Base-by-base conservation (phyloP, 53 echinoderm and acorn worm species). In the Holothuria scabra region DNA sequence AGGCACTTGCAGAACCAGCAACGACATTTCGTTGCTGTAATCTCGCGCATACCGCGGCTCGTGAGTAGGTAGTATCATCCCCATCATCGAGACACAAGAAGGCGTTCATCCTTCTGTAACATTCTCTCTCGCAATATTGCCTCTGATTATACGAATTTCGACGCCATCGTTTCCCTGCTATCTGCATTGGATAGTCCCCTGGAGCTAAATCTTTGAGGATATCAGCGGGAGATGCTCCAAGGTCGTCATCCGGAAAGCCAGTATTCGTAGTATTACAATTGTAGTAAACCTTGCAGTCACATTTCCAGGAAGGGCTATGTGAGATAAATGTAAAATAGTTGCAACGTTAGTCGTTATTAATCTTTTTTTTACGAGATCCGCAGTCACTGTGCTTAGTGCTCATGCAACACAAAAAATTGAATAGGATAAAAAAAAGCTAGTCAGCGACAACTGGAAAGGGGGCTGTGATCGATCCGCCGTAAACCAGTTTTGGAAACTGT, bases 31-130 rank as follows among this genome's bases (percentile, higher is more conserved):
- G 21, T 1, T 22, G n/a, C 20, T 7, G 26, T 24, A 74, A 46
- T 21, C 46, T 41, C 21, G 44, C 41, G 25, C 74, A 74, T 19
- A 74, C 41, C 4, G 75, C 75, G 8, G 75, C 35, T 25, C 48
- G 26, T 0, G 75, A 41, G 28, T 49, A 75, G 23, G 41, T 55
- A 4, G 75, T 1, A 52, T 28, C 3, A 9, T 56, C 56, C 8
- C 76, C 76, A 29, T 49, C 55, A 16, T 75, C 75, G 26, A 75
- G 49, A 29, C 80, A 60, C 80, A 80, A 32, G 34, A 60, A 59
- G 21, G 80, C 80, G 80, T 60, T 60, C 60, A 80, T 32, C 31
- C 80, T 26, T 10, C 24, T 22, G n/a, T n/a, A n/a, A n/a, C n/a
- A n/a, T n/a, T n/a, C n/a, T n/a, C n/a, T n/a, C n/a, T n/a, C n/a